phyloP scores from a whole-genome alignment of 2,888 invertebrate species.

The Aleiodes leptofemur region DNA sequence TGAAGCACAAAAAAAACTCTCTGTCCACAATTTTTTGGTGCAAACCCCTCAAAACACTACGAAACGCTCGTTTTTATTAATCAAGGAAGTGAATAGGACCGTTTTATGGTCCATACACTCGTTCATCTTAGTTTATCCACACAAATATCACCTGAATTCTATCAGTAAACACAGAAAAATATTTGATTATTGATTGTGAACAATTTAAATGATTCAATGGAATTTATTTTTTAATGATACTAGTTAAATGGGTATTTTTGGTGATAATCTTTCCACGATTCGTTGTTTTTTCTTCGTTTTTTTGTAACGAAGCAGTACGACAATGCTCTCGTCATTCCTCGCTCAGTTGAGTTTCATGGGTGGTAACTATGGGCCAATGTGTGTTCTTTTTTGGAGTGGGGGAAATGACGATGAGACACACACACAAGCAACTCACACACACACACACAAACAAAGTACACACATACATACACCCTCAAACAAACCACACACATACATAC shows the following conservation, averaged over 20 bases:
- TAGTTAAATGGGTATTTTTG: not conserved
- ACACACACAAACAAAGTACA: too few relatives aligned
- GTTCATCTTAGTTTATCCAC: not conserved
- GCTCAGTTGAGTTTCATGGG: not conserved
- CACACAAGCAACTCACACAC: too few relatives aligned
- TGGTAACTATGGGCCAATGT: conserved; percentile 9
- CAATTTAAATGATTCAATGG: not conserved
- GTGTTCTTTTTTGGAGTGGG: not conserved
- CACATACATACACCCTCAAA: too few relatives aligned
- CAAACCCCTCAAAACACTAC: not conserved
- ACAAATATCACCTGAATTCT: not conserved
- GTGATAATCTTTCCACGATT: not conserved
- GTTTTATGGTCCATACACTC: not conserved
- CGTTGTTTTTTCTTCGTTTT: not conserved
- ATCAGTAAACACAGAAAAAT: not conserved
- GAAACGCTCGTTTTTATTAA: not conserved
- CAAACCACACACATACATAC: too few relatives aligned
- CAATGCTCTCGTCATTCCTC: conserved; percentile 9
- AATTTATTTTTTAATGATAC: too few relatives aligned
- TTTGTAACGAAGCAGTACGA: not conserved
- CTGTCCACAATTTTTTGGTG: too few relatives aligned
- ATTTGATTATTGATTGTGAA: not conserved
- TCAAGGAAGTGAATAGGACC: not conserved
- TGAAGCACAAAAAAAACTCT: too few relatives aligned
- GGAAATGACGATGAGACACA: not conserved